Conservation (phyloP, 2,797 vertebrate species). For the Holocentrus rufus region DNA sequence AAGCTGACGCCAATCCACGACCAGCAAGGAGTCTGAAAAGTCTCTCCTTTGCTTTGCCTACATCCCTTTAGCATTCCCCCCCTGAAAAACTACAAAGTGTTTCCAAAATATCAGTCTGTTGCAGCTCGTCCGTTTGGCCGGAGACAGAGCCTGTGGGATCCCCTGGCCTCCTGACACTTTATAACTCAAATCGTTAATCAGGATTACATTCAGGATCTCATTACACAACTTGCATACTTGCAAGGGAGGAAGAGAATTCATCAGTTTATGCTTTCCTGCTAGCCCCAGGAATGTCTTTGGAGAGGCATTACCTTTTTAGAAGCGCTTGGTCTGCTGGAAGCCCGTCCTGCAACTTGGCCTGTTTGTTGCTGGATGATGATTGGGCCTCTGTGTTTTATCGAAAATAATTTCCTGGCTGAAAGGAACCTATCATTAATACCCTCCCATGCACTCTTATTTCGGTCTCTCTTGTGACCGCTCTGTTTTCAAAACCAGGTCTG, state of each 20-base stretch:
- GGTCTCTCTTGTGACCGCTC: slow-evolving; percentile 30
- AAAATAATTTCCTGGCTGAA: slow-evolving; percentile 36
- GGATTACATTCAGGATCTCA: slow-evolving; percentile 56
- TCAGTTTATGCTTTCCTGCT: slow-evolving; percentile 36
- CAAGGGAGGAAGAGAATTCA: slow-evolving; percentile 28
- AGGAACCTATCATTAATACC: slow-evolving; percentile 47
- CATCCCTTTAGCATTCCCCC: not conserved
- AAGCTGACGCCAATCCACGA: slow-evolving; percentile 43
- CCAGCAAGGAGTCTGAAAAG: slow-evolving; percentile 14
- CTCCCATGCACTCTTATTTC: slow-evolving; percentile 27
- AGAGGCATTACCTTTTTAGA: slow-evolving; percentile 29
- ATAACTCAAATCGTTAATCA: slow-evolving; percentile 51
- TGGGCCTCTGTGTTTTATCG: slow-evolving; percentile 51
- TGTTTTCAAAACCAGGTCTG: slow-evolving; percentile 44
- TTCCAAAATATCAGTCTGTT: not conserved
- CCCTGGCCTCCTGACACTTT: slow-evolving; percentile 33
- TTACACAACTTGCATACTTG: slow-evolving; percentile 41
- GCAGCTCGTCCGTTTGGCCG: slow-evolving; percentile 29
- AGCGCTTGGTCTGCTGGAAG: slow-evolving; percentile 34
- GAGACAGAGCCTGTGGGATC: slow-evolving; percentile 28
- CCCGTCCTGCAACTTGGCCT: slow-evolving; percentile 44
- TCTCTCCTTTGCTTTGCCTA: slow-evolving; percentile 6
- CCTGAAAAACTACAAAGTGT: slow-evolving; percentile 17
- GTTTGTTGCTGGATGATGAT: slow-evolving; percentile 7
- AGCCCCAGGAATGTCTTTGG: slow-evolving; percentile 58